phyloP scores from a whole-genome alignment of 1,140 invertebrate genomes.

The Elysia chlorotica region DNA sequence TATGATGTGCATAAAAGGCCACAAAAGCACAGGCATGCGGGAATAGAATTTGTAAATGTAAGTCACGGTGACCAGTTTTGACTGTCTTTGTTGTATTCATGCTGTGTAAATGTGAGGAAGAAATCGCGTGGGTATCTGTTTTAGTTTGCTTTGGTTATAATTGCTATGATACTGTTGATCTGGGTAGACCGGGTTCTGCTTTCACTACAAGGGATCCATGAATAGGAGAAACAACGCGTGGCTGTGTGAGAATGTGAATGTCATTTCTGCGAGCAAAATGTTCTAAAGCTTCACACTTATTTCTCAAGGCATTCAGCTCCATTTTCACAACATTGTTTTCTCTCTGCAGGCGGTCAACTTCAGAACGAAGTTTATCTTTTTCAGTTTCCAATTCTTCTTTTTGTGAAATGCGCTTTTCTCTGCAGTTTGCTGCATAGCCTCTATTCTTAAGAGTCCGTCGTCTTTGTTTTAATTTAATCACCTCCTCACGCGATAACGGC shows the following conservation, averaged over 20 bases:
- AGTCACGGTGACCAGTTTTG: no score
- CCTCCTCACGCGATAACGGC: constrained; percentile 86
- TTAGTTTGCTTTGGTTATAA: not conserved
- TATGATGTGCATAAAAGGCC: no score
- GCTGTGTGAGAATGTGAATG: constrained; percentile 37
- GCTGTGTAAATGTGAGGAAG: no score
- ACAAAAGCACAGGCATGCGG: no score
- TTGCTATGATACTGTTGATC: constrained; percentile 19
- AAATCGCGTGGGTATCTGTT: not conserved
- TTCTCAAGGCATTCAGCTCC: constrained; percentile 51
- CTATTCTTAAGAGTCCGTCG: constrained; percentile 96
- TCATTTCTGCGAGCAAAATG: constrained; percentile 53
- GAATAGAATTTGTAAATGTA: no score
- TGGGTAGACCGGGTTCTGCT: constrained; percentile 34
- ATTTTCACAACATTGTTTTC: constrained; percentile 58
- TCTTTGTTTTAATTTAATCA: constrained; percentile 92
- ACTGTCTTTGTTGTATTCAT: no score
- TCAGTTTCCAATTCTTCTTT: constrained; percentile 75
- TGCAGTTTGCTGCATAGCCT: constrained; percentile 97
- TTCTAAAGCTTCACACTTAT: constrained; percentile 55
- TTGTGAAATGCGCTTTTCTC: constrained; percentile 65
- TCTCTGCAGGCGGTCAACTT: constrained; percentile 51
- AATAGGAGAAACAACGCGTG: constrained; percentile 34
- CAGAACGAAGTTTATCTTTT: constrained; percentile 62
- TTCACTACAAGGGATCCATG: constrained; percentile 46